These are phyloP conservation scores for Lasioglossum calceatum DNA, from an alignment of 2,888 invertebrate species.

Conservation along the genomic window DNA sequence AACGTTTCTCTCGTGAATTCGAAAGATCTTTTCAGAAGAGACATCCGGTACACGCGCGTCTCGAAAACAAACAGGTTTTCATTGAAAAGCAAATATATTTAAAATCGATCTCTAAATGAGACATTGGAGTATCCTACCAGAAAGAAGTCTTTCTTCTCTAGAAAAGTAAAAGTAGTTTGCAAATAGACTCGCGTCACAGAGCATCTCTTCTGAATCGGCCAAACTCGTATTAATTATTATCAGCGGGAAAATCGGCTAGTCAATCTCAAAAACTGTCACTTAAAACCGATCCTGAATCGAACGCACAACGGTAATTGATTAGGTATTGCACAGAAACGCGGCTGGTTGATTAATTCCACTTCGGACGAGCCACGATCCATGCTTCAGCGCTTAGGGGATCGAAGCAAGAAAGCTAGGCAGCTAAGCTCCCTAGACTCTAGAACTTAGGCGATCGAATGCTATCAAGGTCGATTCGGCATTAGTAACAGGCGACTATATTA, in stretches of 20 bases:
- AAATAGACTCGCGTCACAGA: not conserved
- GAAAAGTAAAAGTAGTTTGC: not conserved
- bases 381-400: constrained; percentile 52
- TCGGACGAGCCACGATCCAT: constrained; percentile 56
- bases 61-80: not conserved
- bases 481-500: constrained; percentile 55
- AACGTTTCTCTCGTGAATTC: constrained; percentile 24
- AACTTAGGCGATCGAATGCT: constrained; percentile 49
- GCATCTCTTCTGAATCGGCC: not conserved
- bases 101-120: not conserved
- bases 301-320: not conserved
- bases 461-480: constrained; percentile 53
- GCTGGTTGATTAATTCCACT: constrained; percentile 8
- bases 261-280: not conserved
- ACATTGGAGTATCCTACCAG: not conserved
- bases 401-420: constrained; percentile 46
- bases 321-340: constrained; percentile 31
- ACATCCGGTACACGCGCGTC: not conserved
- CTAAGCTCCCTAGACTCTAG: constrained; percentile 34
- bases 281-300: not conserved
- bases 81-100: not conserved
- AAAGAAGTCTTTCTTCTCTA: not conserved
- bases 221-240: not conserved
- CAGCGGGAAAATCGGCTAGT: not conserved
- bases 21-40: not conserved